Percentiles rank a stretch among this genome's conserved stretches.
phyloP scores from a whole-genome alignment of 2,113 vertebrate species.

The Gallinago paraguaiae region DNA sequence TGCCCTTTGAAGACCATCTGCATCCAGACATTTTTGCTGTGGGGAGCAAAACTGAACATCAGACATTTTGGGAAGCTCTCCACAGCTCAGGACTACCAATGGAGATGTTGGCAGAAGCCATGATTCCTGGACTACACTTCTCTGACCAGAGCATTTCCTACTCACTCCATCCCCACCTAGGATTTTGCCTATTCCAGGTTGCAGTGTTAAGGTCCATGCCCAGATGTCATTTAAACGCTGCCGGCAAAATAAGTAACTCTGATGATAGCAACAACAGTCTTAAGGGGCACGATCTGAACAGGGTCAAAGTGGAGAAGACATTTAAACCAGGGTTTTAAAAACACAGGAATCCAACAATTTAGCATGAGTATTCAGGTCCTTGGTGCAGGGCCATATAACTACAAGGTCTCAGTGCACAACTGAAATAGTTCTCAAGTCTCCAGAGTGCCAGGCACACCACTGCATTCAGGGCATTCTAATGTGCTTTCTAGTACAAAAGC shows the following conservation, averaged over 20 bases:
- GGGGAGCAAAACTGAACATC: neutral
- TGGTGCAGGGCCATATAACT: neutral
- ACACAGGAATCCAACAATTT: conserved; percentile 17
- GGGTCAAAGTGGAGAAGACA: neutral
- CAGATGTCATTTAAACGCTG: neutral
- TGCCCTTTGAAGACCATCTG: neutral
- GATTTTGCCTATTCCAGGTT: neutral
- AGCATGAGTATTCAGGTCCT: neutral
- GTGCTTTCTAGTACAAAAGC: neutral
- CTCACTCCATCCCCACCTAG: neutral
- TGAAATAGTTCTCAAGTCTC: neutral
- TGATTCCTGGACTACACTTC: neutral
- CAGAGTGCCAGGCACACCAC: neutral
- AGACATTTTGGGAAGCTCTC: neutral
- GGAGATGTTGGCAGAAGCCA: neutral
- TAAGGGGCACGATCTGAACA: neutral
- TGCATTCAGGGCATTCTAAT: conserved; percentile 1
- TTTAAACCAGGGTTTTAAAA: conserved; percentile 9
- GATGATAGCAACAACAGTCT: neutral
- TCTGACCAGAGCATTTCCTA: neutral
- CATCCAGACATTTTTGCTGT: neutral
- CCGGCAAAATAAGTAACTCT: neutral
- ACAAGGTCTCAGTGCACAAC: neutral
- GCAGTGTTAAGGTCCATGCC: accelerated
- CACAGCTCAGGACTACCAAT: neutral